These are phyloP conservation scores for Conger conger DNA, from an alignment of 2,113 vertebrate genomes.

Conservation along the genomic window DNA sequence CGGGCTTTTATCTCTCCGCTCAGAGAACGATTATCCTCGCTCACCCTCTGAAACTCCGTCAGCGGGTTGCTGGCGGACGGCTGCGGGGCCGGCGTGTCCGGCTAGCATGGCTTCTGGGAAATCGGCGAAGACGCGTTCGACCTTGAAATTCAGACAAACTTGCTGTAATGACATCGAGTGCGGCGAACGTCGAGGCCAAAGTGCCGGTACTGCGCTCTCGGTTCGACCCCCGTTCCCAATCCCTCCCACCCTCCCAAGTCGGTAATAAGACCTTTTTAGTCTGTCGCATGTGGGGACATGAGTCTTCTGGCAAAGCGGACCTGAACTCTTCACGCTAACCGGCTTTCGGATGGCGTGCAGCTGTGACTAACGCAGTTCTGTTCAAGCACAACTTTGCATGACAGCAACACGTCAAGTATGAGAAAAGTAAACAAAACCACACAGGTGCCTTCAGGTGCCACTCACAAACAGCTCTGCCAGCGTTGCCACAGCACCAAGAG, in stretches of 20 bases:
- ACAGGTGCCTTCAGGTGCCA: background rate
- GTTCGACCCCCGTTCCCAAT: background rate
- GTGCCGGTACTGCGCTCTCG: background rate
- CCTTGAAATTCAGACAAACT: slow-evolving; percentile 54
- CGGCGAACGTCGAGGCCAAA: slow-evolving; percentile 13
- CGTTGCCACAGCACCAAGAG: background rate
- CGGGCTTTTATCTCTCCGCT: slow-evolving; percentile 63
- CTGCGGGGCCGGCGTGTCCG: background rate
- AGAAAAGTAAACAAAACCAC: background rate
- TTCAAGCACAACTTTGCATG: background rate
- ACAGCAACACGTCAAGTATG: background rate
- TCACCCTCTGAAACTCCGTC: slow-evolving; percentile 55
- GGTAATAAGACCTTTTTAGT: background rate
- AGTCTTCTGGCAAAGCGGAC: background rate
- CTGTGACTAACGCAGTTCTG: background rate
- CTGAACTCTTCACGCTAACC: background rate
- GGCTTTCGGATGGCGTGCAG: background rate
- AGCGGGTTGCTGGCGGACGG: background rate
- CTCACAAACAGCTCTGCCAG: background rate
- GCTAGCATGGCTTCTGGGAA: background rate
- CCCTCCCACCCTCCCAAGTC: background rate
- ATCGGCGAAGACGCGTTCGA: slow-evolving; percentile 45
- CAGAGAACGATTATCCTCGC: slow-evolving; percentile 58
- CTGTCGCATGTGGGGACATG: background rate
- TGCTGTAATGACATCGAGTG: slow-evolving; percentile 47